Evolutionary conservation across 2,797 vertebrate species (phyloP).

Genomic region (Acipenser oxyrinchus): DNA sequence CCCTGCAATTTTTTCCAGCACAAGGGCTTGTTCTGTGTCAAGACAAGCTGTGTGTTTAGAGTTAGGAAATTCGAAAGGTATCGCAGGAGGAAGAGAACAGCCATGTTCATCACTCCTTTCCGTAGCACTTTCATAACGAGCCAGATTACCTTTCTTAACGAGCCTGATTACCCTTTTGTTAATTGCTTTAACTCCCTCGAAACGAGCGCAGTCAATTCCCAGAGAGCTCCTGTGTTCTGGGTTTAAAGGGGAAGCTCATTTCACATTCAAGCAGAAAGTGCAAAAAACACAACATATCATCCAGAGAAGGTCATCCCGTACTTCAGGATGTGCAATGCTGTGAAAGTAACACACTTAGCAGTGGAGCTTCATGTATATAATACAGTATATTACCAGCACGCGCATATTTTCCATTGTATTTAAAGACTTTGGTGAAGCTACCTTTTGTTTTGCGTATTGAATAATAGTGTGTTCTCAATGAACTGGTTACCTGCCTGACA

Average conservation of each 20-base stretch:
- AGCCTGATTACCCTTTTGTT: not conserved
- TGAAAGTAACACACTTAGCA: too few relatives aligned
- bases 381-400: too few relatives aligned
- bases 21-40: not conserved
- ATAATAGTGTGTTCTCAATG: too few relatives aligned
- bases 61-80: not conserved
- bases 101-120: constrained; percentile 8
- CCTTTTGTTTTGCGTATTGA: too few relatives aligned
- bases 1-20: not conserved
- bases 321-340: too few relatives aligned
- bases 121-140: not conserved
- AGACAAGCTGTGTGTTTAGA: not conserved
- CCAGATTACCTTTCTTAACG: constrained; percentile 3
- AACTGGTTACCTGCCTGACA: too few relatives aligned
- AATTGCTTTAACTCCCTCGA: constrained; percentile 3
- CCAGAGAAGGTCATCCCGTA: too few relatives aligned
- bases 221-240: not conserved
- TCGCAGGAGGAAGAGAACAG: not conserved
- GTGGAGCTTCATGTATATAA: too few relatives aligned
- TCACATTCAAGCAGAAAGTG: not conserved
- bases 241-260: not conserved
- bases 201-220: not conserved
- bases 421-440: too few relatives aligned
- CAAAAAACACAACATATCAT: too few relatives aligned
- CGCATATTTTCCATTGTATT: too few relatives aligned